phyloP scores from a whole-genome alignment of 1,140 invertebrate species.

The Brachionus asplanchnoidis region DNA sequence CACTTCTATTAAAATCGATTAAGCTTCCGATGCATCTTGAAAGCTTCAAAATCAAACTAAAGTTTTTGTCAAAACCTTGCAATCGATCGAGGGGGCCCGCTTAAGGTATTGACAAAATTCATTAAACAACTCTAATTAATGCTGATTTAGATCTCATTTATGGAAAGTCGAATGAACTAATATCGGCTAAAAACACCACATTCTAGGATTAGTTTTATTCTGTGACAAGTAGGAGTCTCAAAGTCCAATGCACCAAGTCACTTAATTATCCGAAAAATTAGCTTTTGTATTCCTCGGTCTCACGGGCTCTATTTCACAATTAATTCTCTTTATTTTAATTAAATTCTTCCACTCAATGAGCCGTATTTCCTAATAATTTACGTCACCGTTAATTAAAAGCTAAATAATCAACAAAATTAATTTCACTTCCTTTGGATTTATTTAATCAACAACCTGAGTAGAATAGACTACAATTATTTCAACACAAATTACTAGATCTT shows the following conservation, averaged over 20 bases:
- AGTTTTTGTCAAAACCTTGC: not conserved
- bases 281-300: not conserved
- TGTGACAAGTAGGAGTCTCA: not conserved
- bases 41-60: not conserved
- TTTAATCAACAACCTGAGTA: not conserved
- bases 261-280: not conserved
- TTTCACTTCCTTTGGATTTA: not conserved
- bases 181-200: not conserved
- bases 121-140: not conserved
- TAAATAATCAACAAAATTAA: not conserved
- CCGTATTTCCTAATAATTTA: conserved; percentile 1
- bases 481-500: too few species aligned
- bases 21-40: not conserved
- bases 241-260: not conserved
- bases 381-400: not conserved
- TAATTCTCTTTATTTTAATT: not conserved
- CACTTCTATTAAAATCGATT: not conserved
- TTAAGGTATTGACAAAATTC: not conserved
- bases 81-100: not conserved
- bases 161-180: not conserved
- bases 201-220: not conserved
- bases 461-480: too few species aligned
- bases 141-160: not conserved
- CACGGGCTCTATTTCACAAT: not conserved
- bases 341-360: not conserved